phyloP scores from a whole-genome alignment of 2,888 invertebrate species.

The Odontothrips loti region DNA sequence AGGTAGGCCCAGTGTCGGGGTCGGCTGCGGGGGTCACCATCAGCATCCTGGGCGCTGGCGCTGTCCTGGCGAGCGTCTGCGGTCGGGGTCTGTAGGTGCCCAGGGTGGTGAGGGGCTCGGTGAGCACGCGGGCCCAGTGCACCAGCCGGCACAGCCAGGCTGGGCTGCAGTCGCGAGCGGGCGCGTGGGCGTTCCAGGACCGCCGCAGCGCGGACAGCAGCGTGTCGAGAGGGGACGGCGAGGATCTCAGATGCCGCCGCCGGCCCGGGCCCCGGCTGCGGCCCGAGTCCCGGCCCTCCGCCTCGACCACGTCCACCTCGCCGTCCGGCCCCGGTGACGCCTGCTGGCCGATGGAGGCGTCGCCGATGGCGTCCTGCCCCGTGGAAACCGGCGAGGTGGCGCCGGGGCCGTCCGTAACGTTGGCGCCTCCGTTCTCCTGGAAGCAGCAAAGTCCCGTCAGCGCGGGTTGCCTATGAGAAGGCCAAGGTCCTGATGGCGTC shows the following conservation, averaged over 20 bases:
- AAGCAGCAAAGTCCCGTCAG: neutral
- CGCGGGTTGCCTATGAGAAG: neutral
- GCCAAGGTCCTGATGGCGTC: too few species aligned
- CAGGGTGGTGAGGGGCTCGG: neutral
- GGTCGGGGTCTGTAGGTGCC: neutral
- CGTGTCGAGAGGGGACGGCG: neutral
- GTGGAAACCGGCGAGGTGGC: neutral
- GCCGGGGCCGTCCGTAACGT: neutral
- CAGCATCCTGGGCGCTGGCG: too few species aligned
- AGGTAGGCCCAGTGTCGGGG: too few species aligned
- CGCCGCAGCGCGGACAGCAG: neutral
- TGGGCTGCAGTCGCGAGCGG: neutral
- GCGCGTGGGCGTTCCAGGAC: neutral
- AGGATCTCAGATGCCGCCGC: neutral
- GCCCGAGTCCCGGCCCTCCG: neutral
- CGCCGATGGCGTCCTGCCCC: neutral
- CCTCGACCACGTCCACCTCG: neutral
- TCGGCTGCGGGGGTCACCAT: too few species aligned
- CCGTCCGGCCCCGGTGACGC: neutral
- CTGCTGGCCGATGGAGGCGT: neutral
- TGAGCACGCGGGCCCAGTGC: neutral
- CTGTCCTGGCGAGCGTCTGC: neutral
- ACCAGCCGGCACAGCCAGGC: slow-evolving; percentile 11
- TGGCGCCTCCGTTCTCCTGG: neutral
- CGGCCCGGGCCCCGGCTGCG: neutral